Percentiles rank a stretch among this genome's conserved stretches.
phyloP scores from a whole-genome alignment of 2,888 invertebrate genomes.

The Drosophila peninsularis region DNA sequence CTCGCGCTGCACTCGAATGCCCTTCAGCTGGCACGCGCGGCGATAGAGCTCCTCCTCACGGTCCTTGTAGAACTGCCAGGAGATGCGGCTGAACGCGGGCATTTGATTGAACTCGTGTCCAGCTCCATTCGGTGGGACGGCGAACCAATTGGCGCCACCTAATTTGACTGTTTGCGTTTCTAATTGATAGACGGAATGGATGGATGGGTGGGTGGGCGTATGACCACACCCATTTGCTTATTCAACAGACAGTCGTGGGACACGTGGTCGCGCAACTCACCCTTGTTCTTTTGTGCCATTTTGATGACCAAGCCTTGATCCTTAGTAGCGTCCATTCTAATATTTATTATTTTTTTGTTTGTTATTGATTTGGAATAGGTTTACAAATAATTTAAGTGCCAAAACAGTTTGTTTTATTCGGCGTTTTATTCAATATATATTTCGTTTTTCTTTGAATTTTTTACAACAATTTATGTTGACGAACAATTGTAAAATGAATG shows the following conservation, averaged over 20 bases:
- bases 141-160: slow-evolving; percentile 52
- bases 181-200: slow-evolving; percentile 18
- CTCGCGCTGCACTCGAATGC: slow-evolving; percentile 51
- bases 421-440: slow-evolving; percentile 41
- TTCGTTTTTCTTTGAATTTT: slow-evolving; percentile 71
- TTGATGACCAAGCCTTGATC: slow-evolving; percentile 65
- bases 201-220: neutral
- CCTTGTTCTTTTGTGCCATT: slow-evolving; percentile 72
- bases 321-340: slow-evolving; percentile 51
- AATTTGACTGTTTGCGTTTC: slow-evolving; percentile 67
- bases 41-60: slow-evolving; percentile 71
- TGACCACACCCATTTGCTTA: neutral
- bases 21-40: slow-evolving; percentile 69
- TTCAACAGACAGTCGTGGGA: neutral
- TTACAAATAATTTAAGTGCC: slow-evolving; percentile 67
- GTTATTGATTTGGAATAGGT: slow-evolving; percentile 29
- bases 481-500: slow-evolving; percentile 67
- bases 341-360: slow-evolving; percentile 10
- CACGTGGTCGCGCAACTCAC: slow-evolving; percentile 28
- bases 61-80: slow-evolving; percentile 68
- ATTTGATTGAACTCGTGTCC: slow-evolving; percentile 25
- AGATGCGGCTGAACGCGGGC: slow-evolving; percentile 45
- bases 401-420: slow-evolving; percentile 48
- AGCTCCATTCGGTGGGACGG: slow-evolving; percentile 18
- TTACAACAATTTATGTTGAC: slow-evolving; percentile 74